Evolutionary conservation across 1,140 invertebrate genomes (phyloP).

Genomic region (Reticulitermes speratus): DNA sequence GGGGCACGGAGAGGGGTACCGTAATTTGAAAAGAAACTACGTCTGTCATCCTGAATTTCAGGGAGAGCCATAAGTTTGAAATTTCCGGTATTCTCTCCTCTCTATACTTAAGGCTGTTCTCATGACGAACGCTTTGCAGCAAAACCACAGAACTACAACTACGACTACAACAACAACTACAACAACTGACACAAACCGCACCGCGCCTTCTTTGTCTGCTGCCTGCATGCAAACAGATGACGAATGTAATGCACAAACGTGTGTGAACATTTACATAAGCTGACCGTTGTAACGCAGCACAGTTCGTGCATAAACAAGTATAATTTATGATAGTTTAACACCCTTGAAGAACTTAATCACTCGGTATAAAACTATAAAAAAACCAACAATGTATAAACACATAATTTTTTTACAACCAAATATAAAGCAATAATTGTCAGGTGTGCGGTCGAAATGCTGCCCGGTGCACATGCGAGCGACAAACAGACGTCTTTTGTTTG

Average conservation of each 20-base stretch:
- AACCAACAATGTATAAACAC: neutral
- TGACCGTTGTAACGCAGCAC: neutral
- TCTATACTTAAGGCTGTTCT: neutral
- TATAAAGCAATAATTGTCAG: too few relatives aligned
- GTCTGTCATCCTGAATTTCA: neutral
- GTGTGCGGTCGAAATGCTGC: too few relatives aligned
- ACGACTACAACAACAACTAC: too few relatives aligned
- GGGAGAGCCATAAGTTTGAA: constrained; percentile 24
- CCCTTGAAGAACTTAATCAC: neutral
- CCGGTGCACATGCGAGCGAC: too few relatives aligned
- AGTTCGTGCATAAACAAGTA: neutral
- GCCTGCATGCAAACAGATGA: neutral
- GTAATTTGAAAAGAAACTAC: neutral
- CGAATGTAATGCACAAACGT: neutral
- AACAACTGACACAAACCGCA: neutral
- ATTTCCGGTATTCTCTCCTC: constrained; percentile 16
- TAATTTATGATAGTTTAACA: neutral
- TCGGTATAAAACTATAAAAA: neutral
- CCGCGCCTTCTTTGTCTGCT: neutral
- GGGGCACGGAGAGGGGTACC: too few relatives aligned
- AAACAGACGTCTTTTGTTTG: too few relatives aligned
- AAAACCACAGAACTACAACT: constrained; percentile 2
- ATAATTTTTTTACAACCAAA: too few relatives aligned
- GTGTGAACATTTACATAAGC: neutral
- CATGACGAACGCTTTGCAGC: neutral